Evolutionary conservation across 2,888 invertebrate species (phyloP).

Genomic region (Lithodes maja): DNA sequence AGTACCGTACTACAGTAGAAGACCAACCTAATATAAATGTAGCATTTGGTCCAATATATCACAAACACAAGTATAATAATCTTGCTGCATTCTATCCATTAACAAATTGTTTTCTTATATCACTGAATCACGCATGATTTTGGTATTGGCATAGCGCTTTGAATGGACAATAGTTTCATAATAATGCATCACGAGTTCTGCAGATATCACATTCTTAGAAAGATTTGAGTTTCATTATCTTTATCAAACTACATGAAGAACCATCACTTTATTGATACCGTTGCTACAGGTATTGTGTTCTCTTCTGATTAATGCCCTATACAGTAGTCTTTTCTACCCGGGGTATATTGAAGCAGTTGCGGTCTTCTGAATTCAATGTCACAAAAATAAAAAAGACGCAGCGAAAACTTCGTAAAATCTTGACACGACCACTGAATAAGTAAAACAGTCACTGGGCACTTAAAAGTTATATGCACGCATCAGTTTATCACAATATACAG

Average conservation of each 20-base stretch:
- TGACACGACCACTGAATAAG: neutral
- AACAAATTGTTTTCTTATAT: neutral
- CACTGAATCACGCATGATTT: neutral
- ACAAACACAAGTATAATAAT: neutral
- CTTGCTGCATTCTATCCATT: slow-evolving; percentile 7
- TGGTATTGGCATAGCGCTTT: neutral
- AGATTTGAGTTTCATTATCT: too few relatives aligned
- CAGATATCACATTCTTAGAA: too few relatives aligned
- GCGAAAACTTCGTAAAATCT: neutral
- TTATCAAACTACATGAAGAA: too few relatives aligned
- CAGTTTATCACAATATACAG: too few relatives aligned
- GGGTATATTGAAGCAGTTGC: neutral
- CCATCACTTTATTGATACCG: neutral
- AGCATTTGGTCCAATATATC: neutral
- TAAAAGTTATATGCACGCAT: too few relatives aligned
- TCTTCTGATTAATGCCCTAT: neutral
- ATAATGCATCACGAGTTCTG: too few relatives aligned
- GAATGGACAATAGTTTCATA: neutral
- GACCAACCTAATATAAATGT: neutral
- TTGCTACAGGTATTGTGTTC: neutral
- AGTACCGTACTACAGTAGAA: neutral
- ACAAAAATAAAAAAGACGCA: neutral
- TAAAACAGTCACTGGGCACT: neutral
- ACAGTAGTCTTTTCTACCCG: neutral
- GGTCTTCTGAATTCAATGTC: neutral